Evolutionary conservation across 1,140 invertebrate species (phyloP), one percentile per base, ranked within the genome.

Genomic region (Ectropis grisescens): DNA sequence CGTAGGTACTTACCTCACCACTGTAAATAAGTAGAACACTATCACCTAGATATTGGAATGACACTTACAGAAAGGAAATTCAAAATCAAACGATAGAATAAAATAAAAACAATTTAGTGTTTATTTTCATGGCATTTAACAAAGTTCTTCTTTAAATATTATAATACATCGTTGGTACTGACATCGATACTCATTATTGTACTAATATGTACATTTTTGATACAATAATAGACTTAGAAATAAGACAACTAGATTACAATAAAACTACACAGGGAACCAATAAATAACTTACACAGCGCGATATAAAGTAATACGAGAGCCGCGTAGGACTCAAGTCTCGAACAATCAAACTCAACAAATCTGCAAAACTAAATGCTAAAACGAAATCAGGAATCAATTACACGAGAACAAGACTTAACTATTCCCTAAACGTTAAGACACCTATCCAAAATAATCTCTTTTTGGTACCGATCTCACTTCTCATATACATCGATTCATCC

Each of bases 71-170:
- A n/a, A n/a, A n/a, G n/a, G n/a, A n/a, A n/a, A n/a, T n/a, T n/a
- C n/a, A n/a, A n/a, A n/a, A n/a, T n/a, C n/a, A 74, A 79, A 75
- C 59, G 36, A 75, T 50, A 50, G 43, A 45, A 56, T 70, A 68
- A 76, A 81, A 80, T 76, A 78, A 81, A 81, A 78, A 81, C 72
- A 78, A 74, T 74, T 72, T 59, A n/a, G n/a, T n/a, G 42, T 81
- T 81, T 76, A 76, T 75, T 80, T 55, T 47, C 68, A 72, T 72
- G 67, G 65, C 72, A 65, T 78, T 36, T 78, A 81, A 81, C 76
- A 78, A 78, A 74, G 42, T 64, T 65, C 50, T 53, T 55, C 58
- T 37, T 56, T 44, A 51, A 48, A 33, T 62, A 59, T 51, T 76
- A 74, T 78, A 67, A 71, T 78, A 78, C 67, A 78, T 76, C 71